A percentile compares a stretch with the other conserved stretches of the same genome.
These are phyloP conservation scores for Idaea biselata DNA, from an alignment of 2,888 invertebrate genomes.

Conservation along the genomic window DNA sequence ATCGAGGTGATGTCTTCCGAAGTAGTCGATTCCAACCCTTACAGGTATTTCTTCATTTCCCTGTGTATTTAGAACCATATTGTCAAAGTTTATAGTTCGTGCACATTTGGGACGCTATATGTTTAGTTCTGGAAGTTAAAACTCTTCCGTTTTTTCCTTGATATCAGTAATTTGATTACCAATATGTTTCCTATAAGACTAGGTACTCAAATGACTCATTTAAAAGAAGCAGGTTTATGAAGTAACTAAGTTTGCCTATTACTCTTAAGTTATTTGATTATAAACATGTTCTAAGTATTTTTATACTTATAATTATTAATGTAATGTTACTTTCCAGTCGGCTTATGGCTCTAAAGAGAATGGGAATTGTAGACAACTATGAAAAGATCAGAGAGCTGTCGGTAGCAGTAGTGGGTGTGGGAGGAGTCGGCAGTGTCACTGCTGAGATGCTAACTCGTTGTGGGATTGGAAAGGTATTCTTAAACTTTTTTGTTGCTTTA, in stretches of 20 bases:
- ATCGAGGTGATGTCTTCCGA: constrained; percentile 96
- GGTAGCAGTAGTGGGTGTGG: constrained; percentile 97
- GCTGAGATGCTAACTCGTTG: constrained; percentile 99
- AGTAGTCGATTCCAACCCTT: constrained; percentile 99
- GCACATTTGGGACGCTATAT: background rate
- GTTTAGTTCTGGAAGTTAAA: background rate
- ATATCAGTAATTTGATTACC: background rate
- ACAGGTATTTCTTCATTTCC: constrained; percentile 83
- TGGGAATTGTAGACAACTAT: constrained; percentile 99
- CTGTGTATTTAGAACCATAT: constrained; percentile 4
- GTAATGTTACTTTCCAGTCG: constrained; percentile 82
- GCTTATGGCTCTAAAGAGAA: constrained; percentile 98
- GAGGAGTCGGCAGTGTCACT: constrained; percentile 99
- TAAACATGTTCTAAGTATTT: background rate
- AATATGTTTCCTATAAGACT: background rate
- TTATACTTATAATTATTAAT: background rate
- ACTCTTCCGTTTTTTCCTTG: background rate
- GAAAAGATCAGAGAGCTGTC: constrained; percentile 94
- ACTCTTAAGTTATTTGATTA: background rate
- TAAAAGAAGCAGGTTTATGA: too few species aligned
- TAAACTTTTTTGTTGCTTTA: background rate
- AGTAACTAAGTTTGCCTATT: background rate
- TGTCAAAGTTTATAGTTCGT: background rate
- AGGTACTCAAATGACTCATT: background rate
- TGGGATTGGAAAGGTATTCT: constrained; percentile 94